These are phyloP conservation scores for Bathynomus jamesi DNA, from an alignment of 1,140 invertebrate species.

Conservation along the genomic window DNA sequence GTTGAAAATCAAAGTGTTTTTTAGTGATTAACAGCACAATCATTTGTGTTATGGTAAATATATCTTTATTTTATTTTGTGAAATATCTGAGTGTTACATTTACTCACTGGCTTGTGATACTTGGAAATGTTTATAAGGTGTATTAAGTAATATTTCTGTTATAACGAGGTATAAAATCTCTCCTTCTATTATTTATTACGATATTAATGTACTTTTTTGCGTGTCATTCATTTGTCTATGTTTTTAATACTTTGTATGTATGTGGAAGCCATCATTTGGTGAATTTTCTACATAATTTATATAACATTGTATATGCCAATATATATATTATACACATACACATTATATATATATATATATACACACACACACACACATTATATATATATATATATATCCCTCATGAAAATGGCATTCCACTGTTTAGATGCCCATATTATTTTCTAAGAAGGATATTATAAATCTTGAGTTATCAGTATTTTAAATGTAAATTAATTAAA, in stretches of 20 bases:
- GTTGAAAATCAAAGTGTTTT: too few relatives aligned
- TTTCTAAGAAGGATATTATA: not conserved
- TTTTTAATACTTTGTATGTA: not conserved
- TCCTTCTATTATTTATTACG: not conserved
- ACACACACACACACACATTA: not conserved
- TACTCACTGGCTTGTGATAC: not conserved
- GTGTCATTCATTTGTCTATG: not conserved
- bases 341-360: not conserved
- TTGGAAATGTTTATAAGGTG: not conserved
- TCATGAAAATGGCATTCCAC: not conserved
- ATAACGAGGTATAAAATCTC: not conserved
- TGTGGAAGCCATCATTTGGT: too few relatives aligned
- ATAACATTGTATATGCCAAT: not conserved
- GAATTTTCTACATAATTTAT: too few relatives aligned
- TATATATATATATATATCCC: not conserved
- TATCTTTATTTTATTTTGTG: not conserved
- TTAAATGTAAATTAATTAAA: not conserved
- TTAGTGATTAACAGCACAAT: too few relatives aligned
- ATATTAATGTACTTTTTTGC: not conserved
- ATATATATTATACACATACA: not conserved
- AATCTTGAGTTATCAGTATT: not conserved
- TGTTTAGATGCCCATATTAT: not conserved
- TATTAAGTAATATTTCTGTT: not conserved
- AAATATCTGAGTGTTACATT: not conserved
- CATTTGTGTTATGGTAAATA: too few relatives aligned